These are phyloP conservation scores for Thaleichthys pacificus DNA, from an alignment of 2,797 vertebrate genomes.

Conservation along the genomic window DNA sequence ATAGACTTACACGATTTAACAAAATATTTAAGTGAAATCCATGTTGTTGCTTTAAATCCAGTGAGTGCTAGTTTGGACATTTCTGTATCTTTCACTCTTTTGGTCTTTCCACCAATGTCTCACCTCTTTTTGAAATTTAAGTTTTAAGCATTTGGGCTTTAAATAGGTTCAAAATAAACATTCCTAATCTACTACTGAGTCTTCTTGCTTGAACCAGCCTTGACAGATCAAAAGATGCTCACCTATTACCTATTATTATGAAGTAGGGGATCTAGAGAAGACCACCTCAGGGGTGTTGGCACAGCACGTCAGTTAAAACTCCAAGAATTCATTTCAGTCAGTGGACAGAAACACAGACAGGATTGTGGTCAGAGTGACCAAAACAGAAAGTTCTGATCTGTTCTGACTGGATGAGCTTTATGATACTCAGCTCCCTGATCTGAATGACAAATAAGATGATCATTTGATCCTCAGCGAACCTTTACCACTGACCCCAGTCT, in stretches of 20 bases:
- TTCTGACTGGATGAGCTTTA: slow-evolving; percentile 1
- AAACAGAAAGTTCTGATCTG: neutral
- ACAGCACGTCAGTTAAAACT: slow-evolving; percentile 7
- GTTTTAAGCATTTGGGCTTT: too few relatives aligned
- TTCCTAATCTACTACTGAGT: neutral
- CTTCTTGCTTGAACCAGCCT: neutral
- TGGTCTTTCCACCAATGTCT: too few relatives aligned
- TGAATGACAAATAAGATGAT: neutral
- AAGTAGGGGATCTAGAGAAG: too few relatives aligned
- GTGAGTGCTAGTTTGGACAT: too few relatives aligned
- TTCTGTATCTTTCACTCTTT: too few relatives aligned
- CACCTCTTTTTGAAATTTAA: too few relatives aligned
- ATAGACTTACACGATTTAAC: too few relatives aligned
- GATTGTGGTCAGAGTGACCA: neutral
- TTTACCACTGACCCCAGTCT: neutral
- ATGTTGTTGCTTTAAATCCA: too few relatives aligned
- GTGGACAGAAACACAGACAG: slow-evolving; percentile 14
- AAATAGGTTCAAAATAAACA: neutral
- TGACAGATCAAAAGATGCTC: neutral
- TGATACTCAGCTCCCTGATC: neutral
- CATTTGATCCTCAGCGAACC: neutral
- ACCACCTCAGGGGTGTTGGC: neutral
- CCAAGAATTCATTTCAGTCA: neutral
- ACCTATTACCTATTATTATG: neutral
- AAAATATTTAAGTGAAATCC: too few relatives aligned